Base-by-base conservation (phyloP, 2,888 invertebrate genomes). In the Cephus runcator region DNA sequence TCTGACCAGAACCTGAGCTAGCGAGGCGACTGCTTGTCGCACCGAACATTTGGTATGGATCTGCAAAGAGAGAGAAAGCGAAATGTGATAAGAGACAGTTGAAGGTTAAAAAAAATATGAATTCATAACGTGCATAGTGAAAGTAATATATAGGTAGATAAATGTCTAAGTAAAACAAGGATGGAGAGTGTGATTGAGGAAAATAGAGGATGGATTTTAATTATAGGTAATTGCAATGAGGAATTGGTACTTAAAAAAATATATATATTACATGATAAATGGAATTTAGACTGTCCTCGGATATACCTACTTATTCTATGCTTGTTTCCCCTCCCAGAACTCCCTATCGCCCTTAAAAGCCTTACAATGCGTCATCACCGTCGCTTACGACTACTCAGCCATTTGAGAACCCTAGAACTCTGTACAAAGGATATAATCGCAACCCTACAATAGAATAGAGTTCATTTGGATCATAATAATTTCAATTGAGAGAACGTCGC, bases 1-100 rank as follows among this genome's bases (percentile, higher is more conserved):
- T 99, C 93, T 99, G 99, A 56, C 99, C 99, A 69, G 97, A 97
- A 90, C 97, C 97, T 94, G 98, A 98, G 93, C 97, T 98, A 78
- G 98, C 98, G 91, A 98, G 94, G 90, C 98, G 95, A 94, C 98
- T 98, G 94, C 98, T 98, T 82, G 98, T 98, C 81, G 98, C 97
- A 81, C 98, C 98, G 92, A 98, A 98, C 96, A 98, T 97, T 94
- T 98, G 98, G 95, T 98, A 98, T 92, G 98, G 98, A 96, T 98
- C 98, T 98, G 95, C 79, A 95, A 95, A 71, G 4, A 71, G 23
- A 71, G 34, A 56, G 0, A 56, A 56, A 56, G 23, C 23, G 23
- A 34, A 11, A 36, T 12, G 12, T 56, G 40, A 56, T 40, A 40
- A 75, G 75, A 75, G 34, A 75, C 23, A n/a, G 9, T 40, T 31